These are phyloP conservation scores for Mamestra configurata DNA, from an alignment of 1,140 invertebrate genomes.

Conservation along the genomic window DNA sequence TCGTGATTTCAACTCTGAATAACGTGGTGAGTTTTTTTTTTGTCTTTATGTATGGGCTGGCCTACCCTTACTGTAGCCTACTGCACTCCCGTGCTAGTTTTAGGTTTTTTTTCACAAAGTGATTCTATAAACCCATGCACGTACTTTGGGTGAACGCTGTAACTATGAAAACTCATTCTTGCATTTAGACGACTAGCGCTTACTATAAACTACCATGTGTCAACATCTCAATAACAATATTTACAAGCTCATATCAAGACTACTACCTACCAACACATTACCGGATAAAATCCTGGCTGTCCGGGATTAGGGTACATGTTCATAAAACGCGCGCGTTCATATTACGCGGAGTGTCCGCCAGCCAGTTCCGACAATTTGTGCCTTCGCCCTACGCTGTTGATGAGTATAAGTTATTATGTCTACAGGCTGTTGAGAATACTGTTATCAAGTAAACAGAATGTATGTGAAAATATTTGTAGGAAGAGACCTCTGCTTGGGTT, in stretches of 20 bases:
- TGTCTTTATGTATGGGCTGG: too few species aligned
- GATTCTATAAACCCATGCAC: too few species aligned
- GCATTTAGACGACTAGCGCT: too few species aligned
- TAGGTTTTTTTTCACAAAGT: too few species aligned
- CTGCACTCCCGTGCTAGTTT: too few species aligned
- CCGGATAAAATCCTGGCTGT: neutral
- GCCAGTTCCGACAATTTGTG: slow-evolving; percentile 71
- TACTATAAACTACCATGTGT: neutral
- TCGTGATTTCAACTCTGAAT: too few species aligned
- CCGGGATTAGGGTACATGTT: slow-evolving; percentile 65
- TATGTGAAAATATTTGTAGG: too few species aligned
- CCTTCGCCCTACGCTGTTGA: slow-evolving; percentile 66
- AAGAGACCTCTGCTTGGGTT: too few species aligned
- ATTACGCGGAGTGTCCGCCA: slow-evolving; percentile 72
- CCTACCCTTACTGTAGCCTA: too few species aligned
- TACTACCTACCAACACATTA: neutral
- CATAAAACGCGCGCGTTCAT: slow-evolving; percentile 64
- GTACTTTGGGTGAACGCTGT: too few species aligned
- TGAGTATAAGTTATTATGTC: slow-evolving; percentile 51
- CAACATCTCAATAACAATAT: neutral
- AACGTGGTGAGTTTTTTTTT: too few species aligned
- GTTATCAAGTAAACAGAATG: neutral
- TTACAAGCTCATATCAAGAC: neutral
- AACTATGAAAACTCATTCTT: too few species aligned
- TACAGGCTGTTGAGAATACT: slow-evolving; percentile 57